Conservation (phyloP, 1,140 invertebrate species). For the Ips typographus region DNA sequence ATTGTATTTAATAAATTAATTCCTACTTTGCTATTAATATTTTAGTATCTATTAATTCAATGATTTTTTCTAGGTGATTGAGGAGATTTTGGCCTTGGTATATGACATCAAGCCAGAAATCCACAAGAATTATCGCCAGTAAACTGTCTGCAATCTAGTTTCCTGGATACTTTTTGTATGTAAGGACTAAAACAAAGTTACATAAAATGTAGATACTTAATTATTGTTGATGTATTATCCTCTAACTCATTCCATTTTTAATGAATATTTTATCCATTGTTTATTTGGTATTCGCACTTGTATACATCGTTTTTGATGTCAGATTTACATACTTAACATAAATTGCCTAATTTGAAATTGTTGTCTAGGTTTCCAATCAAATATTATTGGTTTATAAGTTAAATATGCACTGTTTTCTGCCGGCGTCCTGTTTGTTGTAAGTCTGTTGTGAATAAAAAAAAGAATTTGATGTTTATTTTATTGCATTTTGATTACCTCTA, state of each 20-base stretch:
- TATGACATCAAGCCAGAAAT: conserved; percentile 88
- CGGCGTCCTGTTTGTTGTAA: conserved; percentile 20
- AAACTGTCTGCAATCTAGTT: conserved; percentile 33
- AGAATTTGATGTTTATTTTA: conserved; percentile 25
- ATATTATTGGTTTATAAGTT: conserved; percentile 13
- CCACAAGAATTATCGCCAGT: conserved; percentile 76
- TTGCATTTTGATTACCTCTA: not conserved
- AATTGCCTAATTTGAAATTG: not conserved
- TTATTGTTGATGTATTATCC: conserved; percentile 27
- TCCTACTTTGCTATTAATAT: conserved; percentile 3
- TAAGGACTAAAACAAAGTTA: conserved; percentile 29
- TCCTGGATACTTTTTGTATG: conserved; percentile 7
- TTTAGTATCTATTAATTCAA: conserved; percentile 30
- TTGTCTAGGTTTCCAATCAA: not conserved
- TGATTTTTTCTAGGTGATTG: conserved; percentile 66
- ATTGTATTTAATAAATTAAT: not conserved
- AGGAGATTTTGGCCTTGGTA: conserved; percentile 78
- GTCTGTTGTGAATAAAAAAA: conserved; percentile 27
- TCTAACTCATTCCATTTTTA: conserved; percentile 36
- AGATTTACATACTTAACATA: conserved; percentile 18
- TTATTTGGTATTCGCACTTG: conserved; percentile 23
- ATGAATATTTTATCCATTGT: conserved; percentile 24
- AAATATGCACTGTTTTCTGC: conserved; percentile 10
- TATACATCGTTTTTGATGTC: conserved; percentile 31
- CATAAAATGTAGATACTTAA: conserved; percentile 34